These are phyloP conservation scores for Thymelicus sylvestris DNA, from an alignment of 2,888 invertebrate genomes.

Conservation along the genomic window DNA sequence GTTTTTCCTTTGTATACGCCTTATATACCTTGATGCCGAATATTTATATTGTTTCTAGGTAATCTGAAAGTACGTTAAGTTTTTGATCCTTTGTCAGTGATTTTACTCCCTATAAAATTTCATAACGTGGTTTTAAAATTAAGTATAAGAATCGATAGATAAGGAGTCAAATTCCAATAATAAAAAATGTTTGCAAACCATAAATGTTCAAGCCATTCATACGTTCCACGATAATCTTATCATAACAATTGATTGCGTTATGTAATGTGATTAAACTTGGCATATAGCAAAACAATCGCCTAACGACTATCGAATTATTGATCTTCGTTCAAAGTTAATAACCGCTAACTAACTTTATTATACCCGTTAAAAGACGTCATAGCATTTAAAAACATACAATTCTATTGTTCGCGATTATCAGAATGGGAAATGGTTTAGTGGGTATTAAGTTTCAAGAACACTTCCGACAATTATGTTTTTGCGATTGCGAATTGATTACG, in stretches of 20 bases:
- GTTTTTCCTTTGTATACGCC: too few species aligned
- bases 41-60: too few species aligned
- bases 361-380: background rate
- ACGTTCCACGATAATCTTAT: background rate
- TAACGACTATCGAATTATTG: background rate
- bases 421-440: background rate
- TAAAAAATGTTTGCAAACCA: too few species aligned
- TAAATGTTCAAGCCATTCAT: background rate
- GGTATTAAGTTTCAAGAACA: background rate
- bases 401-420: background rate
- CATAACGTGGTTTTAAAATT: too few species aligned
- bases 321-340: background rate
- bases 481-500: background rate
- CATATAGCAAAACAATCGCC: too few species aligned
- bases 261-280: background rate
- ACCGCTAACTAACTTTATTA: background rate
- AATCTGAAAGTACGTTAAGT: too few species aligned
- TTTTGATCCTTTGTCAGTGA: too few species aligned
- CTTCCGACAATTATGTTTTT: background rate
- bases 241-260: background rate
- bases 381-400: background rate
- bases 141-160: too few species aligned
- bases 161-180: too few species aligned
- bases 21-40: too few species aligned
- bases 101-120: too few species aligned